Base-by-base conservation (phyloP, 2,113 vertebrate genomes). In the Muscicapa adusta region DNA sequence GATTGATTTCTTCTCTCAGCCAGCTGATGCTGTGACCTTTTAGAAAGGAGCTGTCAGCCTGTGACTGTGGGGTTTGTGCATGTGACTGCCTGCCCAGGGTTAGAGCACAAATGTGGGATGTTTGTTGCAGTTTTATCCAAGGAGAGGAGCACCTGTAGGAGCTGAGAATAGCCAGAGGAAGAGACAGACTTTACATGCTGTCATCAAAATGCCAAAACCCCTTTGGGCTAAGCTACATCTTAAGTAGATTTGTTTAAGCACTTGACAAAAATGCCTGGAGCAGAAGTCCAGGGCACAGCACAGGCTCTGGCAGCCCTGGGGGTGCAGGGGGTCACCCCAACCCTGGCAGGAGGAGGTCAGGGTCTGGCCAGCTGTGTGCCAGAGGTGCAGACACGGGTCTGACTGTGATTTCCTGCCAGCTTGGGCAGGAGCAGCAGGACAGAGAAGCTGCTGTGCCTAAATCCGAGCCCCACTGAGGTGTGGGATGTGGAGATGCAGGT, bases 401-500 rank as follows among this genome's bases (percentile, higher is more conserved):
- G 20, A 34, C 26, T 3, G 3, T 2, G 10, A 6, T 23, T 43
- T 34, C 90, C 51, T 3, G 0, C 1, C 14, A 3, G 47, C 3
- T 67, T 47, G 51, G 34, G 53, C 56, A 51, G 58, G 2, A 10
- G n/a, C 16, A 26, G 1, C 7, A 38, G 67, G 18, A 5, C 17
- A 24, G 38, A 28, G 42, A 28, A 40, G n/a, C 50, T 48, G 20
- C 29, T 10, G 8, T 14, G 10, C 17, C 28, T 6, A 1, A 50
- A n/a, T 23, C 11, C 2, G 18, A 36, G 9, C 43, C 3, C 10
- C 10, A 0, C 17, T 34, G 76, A 18, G 19, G 14, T n/a, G 38
- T 60, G 17, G 77, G 83, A n/a, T 0, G 0, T 0, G 34, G 75
- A 58, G 78, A 8, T 42, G 50, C 0, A 11, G 67, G 1, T 40